These are phyloP conservation scores for Loriculus beryllinus DNA, from an alignment of 2,797 vertebrate species.

Conservation along the genomic window DNA sequence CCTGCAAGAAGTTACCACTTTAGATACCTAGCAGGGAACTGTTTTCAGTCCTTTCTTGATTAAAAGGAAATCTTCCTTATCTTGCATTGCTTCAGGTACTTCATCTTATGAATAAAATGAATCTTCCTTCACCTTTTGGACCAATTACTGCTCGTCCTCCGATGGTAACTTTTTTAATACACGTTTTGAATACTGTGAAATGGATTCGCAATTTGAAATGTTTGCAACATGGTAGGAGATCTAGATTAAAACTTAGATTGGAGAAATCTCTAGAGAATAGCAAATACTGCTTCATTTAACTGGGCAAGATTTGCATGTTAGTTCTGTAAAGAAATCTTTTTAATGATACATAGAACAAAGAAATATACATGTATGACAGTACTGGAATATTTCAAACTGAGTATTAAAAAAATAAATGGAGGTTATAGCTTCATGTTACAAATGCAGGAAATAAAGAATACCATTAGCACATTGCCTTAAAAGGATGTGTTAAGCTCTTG, in stretches of 20 bases:
- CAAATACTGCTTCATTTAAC: background rate
- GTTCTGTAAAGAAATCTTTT: background rate
- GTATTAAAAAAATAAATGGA: background rate
- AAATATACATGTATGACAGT: background rate
- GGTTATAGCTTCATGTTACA: background rate
- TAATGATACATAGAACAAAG: background rate
- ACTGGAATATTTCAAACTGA: background rate
- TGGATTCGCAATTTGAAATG: background rate
- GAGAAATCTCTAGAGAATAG: background rate
- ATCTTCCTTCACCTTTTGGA: constrained; percentile 93
- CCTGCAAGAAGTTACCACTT: background rate
- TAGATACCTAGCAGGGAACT: background rate
- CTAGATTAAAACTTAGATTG: background rate
- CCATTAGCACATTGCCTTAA: background rate
- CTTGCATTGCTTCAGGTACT: constrained; percentile 83
- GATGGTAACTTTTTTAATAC: constrained; percentile 76
- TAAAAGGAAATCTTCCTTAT: background rate
- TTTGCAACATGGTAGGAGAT: background rate
- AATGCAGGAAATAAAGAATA: background rate
- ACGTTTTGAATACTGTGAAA: background rate
- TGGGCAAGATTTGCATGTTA: background rate
- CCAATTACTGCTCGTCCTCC: constrained; percentile 88
- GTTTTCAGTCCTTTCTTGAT: background rate
- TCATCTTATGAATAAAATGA: constrained; percentile 99
- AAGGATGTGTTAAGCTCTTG: background rate